Evolutionary conservation across 1,140 invertebrate species (phyloP).

Genomic region (Dreissena rostriformis): DNA sequence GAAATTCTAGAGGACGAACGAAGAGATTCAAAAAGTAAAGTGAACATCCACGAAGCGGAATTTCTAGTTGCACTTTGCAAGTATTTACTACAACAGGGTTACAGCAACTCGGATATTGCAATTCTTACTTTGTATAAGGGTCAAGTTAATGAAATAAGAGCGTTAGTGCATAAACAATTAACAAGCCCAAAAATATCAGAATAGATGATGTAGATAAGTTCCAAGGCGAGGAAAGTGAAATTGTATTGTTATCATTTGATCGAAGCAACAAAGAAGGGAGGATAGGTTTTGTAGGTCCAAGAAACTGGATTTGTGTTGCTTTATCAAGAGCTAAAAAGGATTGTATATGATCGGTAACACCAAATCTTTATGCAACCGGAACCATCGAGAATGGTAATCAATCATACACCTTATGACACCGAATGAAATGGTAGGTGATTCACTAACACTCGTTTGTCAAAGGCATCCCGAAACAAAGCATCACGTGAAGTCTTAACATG

Average conservation of each 20-base stretch:
- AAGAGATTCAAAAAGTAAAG: constrained; percentile 69
- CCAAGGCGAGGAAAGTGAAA: constrained; percentile 91
- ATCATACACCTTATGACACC: constrained; percentile 66
- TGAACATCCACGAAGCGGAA: constrained; percentile 73
- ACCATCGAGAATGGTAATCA: constrained; percentile 78
- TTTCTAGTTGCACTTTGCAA: constrained; percentile 72
- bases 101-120: constrained; percentile 76
- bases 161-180: constrained; percentile 64
- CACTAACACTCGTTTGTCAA: constrained; percentile 78
- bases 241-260: constrained; percentile 92
- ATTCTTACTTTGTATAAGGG: constrained; percentile 80
- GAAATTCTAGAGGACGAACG: constrained; percentile 68
- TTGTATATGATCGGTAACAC: constrained; percentile 87
- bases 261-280: constrained; percentile 85
- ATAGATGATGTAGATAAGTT: constrained; percentile 89
- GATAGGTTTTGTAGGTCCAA: constrained; percentile 89
- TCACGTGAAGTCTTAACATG: constrained; percentile 54
- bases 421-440: constrained; percentile 55
- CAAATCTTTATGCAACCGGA: constrained; percentile 80
- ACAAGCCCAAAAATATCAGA: constrained; percentile 67
- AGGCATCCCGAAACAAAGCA: constrained; percentile 74
- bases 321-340: constrained; percentile 90
- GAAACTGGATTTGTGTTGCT: constrained; percentile 92
- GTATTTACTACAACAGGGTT: constrained; percentile 80
- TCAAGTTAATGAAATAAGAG: constrained; percentile 76